phyloP scores from a whole-genome alignment of 2,113 vertebrate species.

The Pterocles orientalis region DNA sequence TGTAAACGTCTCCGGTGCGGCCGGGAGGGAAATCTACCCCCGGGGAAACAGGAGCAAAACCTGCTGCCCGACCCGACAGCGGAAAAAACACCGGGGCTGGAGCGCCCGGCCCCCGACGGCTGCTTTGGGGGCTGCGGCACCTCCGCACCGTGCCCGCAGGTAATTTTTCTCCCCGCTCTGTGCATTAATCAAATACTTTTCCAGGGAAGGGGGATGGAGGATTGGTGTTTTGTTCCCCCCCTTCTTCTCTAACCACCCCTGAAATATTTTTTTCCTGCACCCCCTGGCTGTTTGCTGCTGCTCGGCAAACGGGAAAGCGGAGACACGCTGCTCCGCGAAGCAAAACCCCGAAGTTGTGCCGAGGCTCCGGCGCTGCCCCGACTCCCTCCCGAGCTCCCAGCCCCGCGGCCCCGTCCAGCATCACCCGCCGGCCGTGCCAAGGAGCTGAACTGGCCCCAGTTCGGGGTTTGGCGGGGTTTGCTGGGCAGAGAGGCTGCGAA shows the following conservation, averaged over 20 bases:
- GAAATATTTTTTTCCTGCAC: neutral
- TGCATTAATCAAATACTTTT: neutral
- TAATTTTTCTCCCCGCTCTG: neutral
- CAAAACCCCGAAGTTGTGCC: fast-evolving
- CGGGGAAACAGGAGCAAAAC: neutral
- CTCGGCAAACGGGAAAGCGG: neutral
- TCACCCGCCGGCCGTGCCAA: neutral
- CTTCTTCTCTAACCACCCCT: neutral
- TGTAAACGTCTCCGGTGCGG: neutral
- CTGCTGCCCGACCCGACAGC: fast-evolving
- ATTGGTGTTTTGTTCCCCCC: fast-evolving
- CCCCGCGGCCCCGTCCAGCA: too few species aligned
- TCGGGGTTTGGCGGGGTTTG: neutral
- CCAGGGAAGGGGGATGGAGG: neutral
- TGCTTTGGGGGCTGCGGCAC: fast-evolving
- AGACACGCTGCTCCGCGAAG: fast-evolving
- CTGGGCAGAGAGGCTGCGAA: neutral
- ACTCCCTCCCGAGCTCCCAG: neutral
- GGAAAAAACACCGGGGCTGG: fast-evolving
- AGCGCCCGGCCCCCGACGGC: fast-evolving
- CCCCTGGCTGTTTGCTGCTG: neutral
- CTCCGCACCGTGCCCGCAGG: fast-evolving
- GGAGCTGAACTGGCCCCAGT: neutral
- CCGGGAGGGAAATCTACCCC: neutral
- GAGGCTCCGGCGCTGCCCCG: neutral